Percentiles rank a stretch among this genome's conserved stretches.
These are phyloP conservation scores for Oreotrochilus melanogaster DNA, from an alignment of 2,113 vertebrate species.

Conservation along the genomic window DNA sequence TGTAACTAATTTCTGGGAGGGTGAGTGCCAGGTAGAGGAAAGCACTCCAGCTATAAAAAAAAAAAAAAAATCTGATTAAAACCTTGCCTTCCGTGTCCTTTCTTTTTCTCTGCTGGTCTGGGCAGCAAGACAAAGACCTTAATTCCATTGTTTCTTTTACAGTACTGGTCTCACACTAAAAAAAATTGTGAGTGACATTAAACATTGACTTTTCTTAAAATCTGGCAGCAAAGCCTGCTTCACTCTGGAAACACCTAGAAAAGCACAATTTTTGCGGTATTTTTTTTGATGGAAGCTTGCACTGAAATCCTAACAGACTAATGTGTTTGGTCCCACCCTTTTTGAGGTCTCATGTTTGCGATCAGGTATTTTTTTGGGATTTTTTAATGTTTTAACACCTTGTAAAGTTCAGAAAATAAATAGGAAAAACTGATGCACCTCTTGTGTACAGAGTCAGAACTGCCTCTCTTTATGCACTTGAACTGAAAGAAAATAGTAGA, in stretches of 20 bases:
- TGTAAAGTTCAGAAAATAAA: neutral
- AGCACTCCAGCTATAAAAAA: neutral
- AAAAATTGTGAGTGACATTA: neutral
- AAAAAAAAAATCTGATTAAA: neutral
- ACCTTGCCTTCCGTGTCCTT: neutral
- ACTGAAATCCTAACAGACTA: neutral
- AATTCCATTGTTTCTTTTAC: neutral
- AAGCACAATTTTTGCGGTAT: constrained; percentile 2
- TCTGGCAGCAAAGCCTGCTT: neutral
- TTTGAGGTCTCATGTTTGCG: neutral
- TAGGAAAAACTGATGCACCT: neutral
- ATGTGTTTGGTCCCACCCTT: neutral
- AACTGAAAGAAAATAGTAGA: neutral
- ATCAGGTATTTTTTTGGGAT: neutral
- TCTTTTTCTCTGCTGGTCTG: neutral
- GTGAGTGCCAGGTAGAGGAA: neutral
- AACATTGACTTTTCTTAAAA: constrained; percentile 9
- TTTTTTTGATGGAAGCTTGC: constrained; percentile 36
- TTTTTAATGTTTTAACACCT: constrained; percentile 8
- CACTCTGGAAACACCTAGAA: neutral
- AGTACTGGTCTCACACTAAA: neutral
- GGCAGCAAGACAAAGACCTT: neutral
- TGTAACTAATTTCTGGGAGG: neutral
- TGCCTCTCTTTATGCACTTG: neutral
- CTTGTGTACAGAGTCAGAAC: neutral